A percentile compares a stretch with the other conserved stretches of the same genome.
Evolutionary conservation across 2,113 vertebrate species (phyloP).

Genomic region (Salvelinus sp.): DNA sequence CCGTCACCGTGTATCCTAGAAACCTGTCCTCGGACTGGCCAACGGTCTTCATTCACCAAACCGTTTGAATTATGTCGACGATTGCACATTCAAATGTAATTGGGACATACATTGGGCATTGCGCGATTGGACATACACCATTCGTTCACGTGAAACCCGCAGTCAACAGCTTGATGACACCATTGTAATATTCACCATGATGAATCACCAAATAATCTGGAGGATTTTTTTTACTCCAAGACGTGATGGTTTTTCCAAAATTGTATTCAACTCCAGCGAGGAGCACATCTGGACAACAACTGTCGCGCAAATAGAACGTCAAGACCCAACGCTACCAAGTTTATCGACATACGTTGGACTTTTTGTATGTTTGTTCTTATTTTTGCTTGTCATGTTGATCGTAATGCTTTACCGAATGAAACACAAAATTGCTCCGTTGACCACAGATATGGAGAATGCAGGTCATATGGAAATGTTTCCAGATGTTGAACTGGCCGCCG

Average conservation of each 20-base stretch:
- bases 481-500: slow-evolving; percentile 37
- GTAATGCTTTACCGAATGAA: slow-evolving; percentile 60
- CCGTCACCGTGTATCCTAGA: background rate
- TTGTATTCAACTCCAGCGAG: slow-evolving; percentile 25
- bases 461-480: slow-evolving; percentile 43
- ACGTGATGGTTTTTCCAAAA: slow-evolving; percentile 21
- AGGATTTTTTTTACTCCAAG: slow-evolving; percentile 41
- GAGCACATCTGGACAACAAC: slow-evolving; percentile 38
- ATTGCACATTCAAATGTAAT: background rate
- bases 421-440: slow-evolving; percentile 49
- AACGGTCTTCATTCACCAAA: too few relatives aligned
- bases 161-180: background rate
- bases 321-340: slow-evolving; percentile 40
- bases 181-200: slow-evolving; percentile 1
- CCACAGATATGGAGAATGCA: slow-evolving; percentile 29
- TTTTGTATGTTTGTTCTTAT: slow-evolving; percentile 51
- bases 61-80: too few relatives aligned
- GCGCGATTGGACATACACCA: background rate
- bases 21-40: background rate
- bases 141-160: background rate
- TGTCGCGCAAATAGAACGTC: slow-evolving; percentile 25
- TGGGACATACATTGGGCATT: background rate
- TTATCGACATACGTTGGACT: slow-evolving; percentile 51
- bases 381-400: slow-evolving; percentile 47
- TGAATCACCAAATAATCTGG: slow-evolving; percentile 44